Percentiles rank a stretch among this genome's conserved stretches.
phyloP scores from a whole-genome alignment of 1,140 invertebrate genomes.

The Phymorhynchus buccinoides region DNA sequence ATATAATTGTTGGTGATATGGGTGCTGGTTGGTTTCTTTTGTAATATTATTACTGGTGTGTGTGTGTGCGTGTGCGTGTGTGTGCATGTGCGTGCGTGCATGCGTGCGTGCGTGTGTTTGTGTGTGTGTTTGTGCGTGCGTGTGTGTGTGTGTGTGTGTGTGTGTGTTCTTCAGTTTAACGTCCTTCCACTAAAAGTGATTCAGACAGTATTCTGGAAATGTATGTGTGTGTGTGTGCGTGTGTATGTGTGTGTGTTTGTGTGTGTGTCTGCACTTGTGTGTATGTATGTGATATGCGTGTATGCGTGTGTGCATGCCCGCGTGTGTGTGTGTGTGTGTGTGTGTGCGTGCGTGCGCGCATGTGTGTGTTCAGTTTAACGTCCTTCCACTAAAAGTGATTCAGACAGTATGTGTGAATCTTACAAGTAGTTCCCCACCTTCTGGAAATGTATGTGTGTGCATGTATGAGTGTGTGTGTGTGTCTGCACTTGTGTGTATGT shows the following conservation, averaged over 20 bases:
- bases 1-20: neutral
- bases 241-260: too few species aligned
- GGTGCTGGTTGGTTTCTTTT: neutral
- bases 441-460: constrained; percentile 10
- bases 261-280: too few species aligned
- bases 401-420: too few species aligned
- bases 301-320: neutral
- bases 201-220: too few species aligned
- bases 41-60: neutral
- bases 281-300: too few species aligned
- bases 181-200: too few species aligned
- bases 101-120: neutral
- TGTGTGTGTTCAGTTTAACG: neutral
- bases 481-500: too few species aligned
- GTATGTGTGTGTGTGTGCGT: neutral
- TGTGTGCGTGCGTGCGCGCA: neutral
- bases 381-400: too few species aligned
- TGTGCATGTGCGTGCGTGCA: constrained; percentile 7
- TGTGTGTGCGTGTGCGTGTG: constrained; percentile 21
- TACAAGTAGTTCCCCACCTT: too few species aligned
- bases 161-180: neutral
- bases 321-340: constrained; percentile 4
- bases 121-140: constrained; percentile 1
- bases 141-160: neutral
- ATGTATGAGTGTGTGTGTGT: neutral